Base-by-base conservation (phyloP, 2,888 invertebrate genomes). In the Pseudanteris insignis region DNA sequence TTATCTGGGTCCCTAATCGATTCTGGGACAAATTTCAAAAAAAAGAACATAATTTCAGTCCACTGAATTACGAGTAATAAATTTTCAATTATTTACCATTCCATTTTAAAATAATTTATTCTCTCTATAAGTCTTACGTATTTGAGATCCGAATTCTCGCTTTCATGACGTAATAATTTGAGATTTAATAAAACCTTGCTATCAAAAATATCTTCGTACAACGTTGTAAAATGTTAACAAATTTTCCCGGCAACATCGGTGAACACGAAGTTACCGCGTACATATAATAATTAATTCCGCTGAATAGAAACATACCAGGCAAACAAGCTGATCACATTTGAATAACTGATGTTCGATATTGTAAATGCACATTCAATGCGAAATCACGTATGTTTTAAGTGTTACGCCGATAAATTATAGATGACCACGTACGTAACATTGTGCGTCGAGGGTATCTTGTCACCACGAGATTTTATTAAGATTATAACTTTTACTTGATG, bases 371-470 rank as follows among this genome's bases (percentile, higher is more conserved):
- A 29, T 36, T 41, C 24, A 30, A 43, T 30, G 41, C 36, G 29
- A 36, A 51, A 51, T 51, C 51, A 36, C 43, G 51, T 34, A 34
- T 41, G 36, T 36, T 51, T 43, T 43, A 36, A 41, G 24, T 51
- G 43, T 43, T 43, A 33, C 24, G 51, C 34, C 36, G 13, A 51
- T 43, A 51, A 51, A 41, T 51, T 51, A 34, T 36, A 41, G 41
- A 51, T 51, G 41, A 41, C 29, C 33, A 34, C 51, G 41, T 33
- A 9, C 28, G 50, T 33, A 40, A 41, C 34, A 11, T 50, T 13
- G 14, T 30, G 21, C 18, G 37, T 30, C 37, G 37, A 48, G n/a
- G n/a, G 12, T 29, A 29, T 48, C 48, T 28, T 29, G 36, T 21
- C 28, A 15, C 25, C 18, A 4, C n/a, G n/a, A n/a, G n/a, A n/a